A percentile compares a stretch with the other conserved stretches of the same genome.
Conservation (phyloP, 37 sponge, comb jelly and placozoan genomes). For the Chondrosia reniformis region DNA sequence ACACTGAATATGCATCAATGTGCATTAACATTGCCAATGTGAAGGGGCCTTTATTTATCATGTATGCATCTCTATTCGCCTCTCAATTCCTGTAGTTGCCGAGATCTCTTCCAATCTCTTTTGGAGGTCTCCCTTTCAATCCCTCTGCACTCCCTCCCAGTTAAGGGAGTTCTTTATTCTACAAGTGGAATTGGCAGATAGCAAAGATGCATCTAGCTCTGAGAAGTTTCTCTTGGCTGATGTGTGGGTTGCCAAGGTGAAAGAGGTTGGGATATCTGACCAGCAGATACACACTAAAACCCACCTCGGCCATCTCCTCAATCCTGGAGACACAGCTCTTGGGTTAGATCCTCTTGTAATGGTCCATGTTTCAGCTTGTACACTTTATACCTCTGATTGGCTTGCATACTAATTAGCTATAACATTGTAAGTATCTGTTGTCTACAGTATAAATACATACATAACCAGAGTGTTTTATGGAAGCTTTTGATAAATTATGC, state of each 20-base stretch:
- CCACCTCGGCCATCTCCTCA: constrained; percentile 90
- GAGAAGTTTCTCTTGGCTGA: constrained; percentile 73
- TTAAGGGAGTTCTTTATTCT: constrained; percentile 86
- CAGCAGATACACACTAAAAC: constrained; percentile 77
- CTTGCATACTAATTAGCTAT: too few species aligned
- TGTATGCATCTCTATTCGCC: too few species aligned
- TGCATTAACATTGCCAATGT: too few species aligned
- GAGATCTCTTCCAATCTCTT: constrained; percentile 58
- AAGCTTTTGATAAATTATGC: too few species aligned
- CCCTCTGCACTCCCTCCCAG: constrained; percentile 69
- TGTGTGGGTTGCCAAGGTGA: constrained; percentile 75
- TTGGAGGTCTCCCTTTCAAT: constrained; percentile 78
- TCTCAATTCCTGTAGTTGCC: constrained; percentile 43
- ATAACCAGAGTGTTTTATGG: too few species aligned
- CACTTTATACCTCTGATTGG: not conserved
- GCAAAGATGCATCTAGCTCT: not conserved
- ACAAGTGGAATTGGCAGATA: constrained; percentile 56
- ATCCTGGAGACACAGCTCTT: constrained; percentile 77
- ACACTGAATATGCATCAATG: too few species aligned
- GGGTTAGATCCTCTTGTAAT: constrained; percentile 40
- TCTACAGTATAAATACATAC: too few species aligned
- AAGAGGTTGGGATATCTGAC: constrained; percentile 61
- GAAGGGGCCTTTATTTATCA: too few species aligned
- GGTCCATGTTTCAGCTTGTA: not conserved
- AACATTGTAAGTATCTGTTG: too few species aligned